Evolutionary conservation across 2,797 vertebrate species (phyloP), one percentile per base, ranked within the genome.

Genomic region (Peromyscus melanophrys): DNA sequence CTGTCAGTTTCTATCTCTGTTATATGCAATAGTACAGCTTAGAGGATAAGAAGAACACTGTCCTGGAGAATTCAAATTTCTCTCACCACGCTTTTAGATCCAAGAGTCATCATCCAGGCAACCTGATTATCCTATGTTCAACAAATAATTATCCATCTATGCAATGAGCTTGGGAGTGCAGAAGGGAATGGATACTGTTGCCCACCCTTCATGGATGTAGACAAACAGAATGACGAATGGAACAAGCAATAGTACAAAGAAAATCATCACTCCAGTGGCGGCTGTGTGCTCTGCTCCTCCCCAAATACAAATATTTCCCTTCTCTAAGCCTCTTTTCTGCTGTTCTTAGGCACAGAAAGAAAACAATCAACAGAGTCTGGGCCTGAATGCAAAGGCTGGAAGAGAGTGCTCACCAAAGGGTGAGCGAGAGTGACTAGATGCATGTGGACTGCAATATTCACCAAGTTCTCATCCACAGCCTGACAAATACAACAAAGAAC

Each of bases 111-210:
- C 34, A 77, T 37, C 16, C 23, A 92, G 59, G 31, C 73, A 82
- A 89, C 23, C 37, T 43, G 25, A 75, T n/a, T 83, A 55, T 14
- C 46, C 61, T 92, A 43, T 87, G 73, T 65, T 80, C 52, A 85
- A 69, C 85, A 92, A 84, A 65, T 59, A 89, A 57, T 89, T 81
- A 85, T 8, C 71, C 37, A 94, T 55, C 23, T 78, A 55, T 19
- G 25, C 46, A 71, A 40, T 49, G 76, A 83, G 17, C 21, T 57
- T 77, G 3, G 46, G 6, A 10, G 69, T 49, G 7, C 27, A 57
- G 40, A 89, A n/a, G 73, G 31, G 46, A 76, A 34, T 13, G 49
- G 73, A 81, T 69, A 63, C 19, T 85, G 49, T 29, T 46, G 89
- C 27, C 43, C 37, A 84, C 9, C 46, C 71, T 82, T 88, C 29